Base-by-base conservation (phyloP, 2,113 vertebrate genomes). In the Brachionichthys hirsutus region DNA sequence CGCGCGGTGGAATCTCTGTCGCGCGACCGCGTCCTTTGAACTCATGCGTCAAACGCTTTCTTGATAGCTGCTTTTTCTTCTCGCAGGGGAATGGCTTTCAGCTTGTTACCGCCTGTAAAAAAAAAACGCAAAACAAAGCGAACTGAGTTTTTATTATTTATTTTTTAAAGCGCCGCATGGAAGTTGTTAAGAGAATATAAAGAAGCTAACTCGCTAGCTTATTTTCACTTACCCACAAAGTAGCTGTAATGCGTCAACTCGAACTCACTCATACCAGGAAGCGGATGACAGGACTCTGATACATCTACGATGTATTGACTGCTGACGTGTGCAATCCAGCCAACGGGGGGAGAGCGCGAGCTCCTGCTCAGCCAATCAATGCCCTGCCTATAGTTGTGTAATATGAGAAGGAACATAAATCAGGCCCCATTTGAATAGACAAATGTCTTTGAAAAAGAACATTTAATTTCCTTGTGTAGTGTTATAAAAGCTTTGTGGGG, bases 281-380 rank as follows among this genome's bases (percentile, higher is more conserved):
- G 86, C 80, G 67, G 78, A 49, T 53, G 55, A 61, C 38, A 54
- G 56, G 48, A 59, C 59, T n/a, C 6, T 38, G 57, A 44, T 14
- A 69, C 73, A 74, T 83, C 17, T 58, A 17, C 47, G 62, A 59
- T 68, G 67, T 72, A 61, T 71, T 60, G 82, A 78, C 70, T 86
- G 90, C 90, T 91, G 90, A 92, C 90, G 89, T 91, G 90, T 89
- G 83, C 85, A 36, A 73, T 3, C 30, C 76, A 85, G 58, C 84
- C 82, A 84, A 87, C 71, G 17, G 53, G 70, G 70, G 77, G 46
- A 42, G 44, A 67, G 72, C n/a, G 50, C 3, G 46, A 53, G 54
- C 52, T 50, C 6, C 56, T 24, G 54, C 75, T 83, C 73, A 52
- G 41, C 80, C 35, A 86, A 80, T 86, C 83, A 70, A 1, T 38